Conservation (phyloP, 2,888 invertebrate genomes). For the Thyatira batis region DNA sequence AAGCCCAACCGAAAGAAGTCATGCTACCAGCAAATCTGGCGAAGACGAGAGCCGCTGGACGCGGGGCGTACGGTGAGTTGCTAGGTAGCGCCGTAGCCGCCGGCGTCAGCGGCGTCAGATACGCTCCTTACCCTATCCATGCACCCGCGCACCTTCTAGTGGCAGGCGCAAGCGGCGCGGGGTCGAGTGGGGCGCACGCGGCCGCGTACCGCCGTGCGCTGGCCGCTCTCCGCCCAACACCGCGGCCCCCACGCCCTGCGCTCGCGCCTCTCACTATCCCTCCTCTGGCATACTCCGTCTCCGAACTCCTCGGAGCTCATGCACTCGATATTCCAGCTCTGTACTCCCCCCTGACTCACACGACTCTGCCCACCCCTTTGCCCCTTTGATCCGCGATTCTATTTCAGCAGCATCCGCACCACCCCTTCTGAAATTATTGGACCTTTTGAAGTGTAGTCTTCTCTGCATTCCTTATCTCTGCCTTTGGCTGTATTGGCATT, state of each 20-base stretch:
- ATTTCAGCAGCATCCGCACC: slow-evolving; percentile 77
- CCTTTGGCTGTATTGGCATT: slow-evolving; percentile 36
- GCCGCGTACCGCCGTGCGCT: slow-evolving; percentile 72
- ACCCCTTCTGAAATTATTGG: slow-evolving; percentile 58
- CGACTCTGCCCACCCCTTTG: slow-evolving; percentile 80
- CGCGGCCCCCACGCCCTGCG: slow-evolving; percentile 64
- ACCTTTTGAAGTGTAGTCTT: slow-evolving; percentile 21
- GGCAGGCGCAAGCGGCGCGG: slow-evolving; percentile 64
- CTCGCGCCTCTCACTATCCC: slow-evolving; percentile 68
- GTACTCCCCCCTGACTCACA: slow-evolving; percentile 86
- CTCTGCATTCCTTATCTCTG: slow-evolving; percentile 46
- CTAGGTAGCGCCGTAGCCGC: slow-evolving; percentile 88
- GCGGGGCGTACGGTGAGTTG: slow-evolving; percentile 99
- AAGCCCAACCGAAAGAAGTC: slow-evolving; percentile 99
- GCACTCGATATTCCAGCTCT: slow-evolving; percentile 88
- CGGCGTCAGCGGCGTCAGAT: slow-evolving; percentile 83
- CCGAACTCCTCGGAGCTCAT: slow-evolving; percentile 84
- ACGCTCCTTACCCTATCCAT: slow-evolving; percentile 84
- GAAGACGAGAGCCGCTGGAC: slow-evolving; percentile 96
- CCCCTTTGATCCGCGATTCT: slow-evolving; percentile 80
- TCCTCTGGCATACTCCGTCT: slow-evolving; percentile 75
- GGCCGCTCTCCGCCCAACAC: slow-evolving; percentile 69
- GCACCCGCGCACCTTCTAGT: slow-evolving; percentile 76
- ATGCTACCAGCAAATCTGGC: slow-evolving; percentile 99
- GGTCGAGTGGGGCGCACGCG: slow-evolving; percentile 59